Base-by-base conservation (phyloP, 1,140 invertebrate species). In the Pseudomyrmex pallidus region DNA sequence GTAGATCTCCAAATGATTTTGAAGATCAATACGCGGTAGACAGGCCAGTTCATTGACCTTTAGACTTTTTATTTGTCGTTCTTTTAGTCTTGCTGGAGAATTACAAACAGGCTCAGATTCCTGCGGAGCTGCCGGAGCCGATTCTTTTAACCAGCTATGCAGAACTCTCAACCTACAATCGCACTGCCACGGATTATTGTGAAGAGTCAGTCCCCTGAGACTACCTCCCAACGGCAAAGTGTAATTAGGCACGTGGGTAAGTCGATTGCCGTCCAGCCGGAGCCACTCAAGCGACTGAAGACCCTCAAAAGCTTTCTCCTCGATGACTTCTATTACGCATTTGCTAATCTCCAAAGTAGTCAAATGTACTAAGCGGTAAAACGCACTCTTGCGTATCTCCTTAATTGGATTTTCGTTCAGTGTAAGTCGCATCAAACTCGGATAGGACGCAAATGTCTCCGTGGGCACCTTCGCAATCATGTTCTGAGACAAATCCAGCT, bases 171-270 rank as follows among this genome's bases (percentile, higher is more conserved):
- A 94, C 73, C 96, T 95, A 91, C 98, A 99, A 91, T 98, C 97
- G 92, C 98, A 99, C 62, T 96, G 95, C 98, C 98, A 99, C 62
- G 97, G 96, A 95, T 99, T 99, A 89, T 96, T 96, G 90, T 98
- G 96, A 35, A 98, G 94, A 73, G 97, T 96, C 44, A 98, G 95
- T 56, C 97, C 97, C 82, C 97, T 96, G 54, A 98, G 93, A 62
- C 95, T 95, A 76, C 96, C 95, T 1, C 97, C 96, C 54, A 98
- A 94, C 0, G 93, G 93, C 4, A 94, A 59, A 2, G 92, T 92
- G 62, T 73, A 83, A 13, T 93, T 89, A 0, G 92, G 92, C 82
- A 97, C 96, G 82, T 96, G 95, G 20, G 95, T 95, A 74, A 99
- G 95, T 85, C 95, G 95, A 94, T 99, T 99, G 76, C 96, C 97